These are phyloP conservation scores for Macquaria australasica DNA, from an alignment of 2,113 vertebrate genomes.

Conservation along the genomic window DNA sequence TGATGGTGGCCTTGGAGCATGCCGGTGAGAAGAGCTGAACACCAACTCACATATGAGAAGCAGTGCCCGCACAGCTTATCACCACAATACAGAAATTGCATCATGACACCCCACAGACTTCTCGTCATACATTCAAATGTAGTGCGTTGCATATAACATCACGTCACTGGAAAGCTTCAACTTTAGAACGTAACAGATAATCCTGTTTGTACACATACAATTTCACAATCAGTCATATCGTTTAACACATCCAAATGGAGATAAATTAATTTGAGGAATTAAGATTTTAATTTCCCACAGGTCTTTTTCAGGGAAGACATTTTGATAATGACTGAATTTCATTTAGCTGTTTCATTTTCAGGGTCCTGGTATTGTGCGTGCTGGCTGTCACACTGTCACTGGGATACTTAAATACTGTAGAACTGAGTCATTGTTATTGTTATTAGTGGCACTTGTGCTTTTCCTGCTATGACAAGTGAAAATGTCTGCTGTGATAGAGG, in stretches of 20 bases:
- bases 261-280: not conserved
- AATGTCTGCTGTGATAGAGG: not conserved
- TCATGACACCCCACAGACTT: too few relatives aligned
- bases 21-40: slow-evolving; percentile 85
- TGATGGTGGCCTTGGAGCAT: slow-evolving; percentile 97
- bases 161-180: not conserved
- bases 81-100: too few relatives aligned
- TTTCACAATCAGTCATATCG: not conserved
- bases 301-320: not conserved
- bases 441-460: too few relatives aligned
- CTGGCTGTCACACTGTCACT: not conserved
- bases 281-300: not conserved
- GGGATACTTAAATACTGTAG: not conserved
- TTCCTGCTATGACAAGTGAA: not conserved
- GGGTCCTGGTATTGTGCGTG: not conserved
- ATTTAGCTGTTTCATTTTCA: not conserved
- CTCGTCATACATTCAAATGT: not conserved
- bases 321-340: not conserved
- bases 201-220: not conserved
- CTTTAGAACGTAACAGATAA: not conserved
- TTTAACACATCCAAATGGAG: not conserved
- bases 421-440: not conserved
- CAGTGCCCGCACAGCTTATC: not conserved
- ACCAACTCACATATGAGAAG: not conserved
- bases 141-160: not conserved